Base-by-base conservation (phyloP, 1,140 invertebrate species). In the Alviniconcha marisindica region DNA sequence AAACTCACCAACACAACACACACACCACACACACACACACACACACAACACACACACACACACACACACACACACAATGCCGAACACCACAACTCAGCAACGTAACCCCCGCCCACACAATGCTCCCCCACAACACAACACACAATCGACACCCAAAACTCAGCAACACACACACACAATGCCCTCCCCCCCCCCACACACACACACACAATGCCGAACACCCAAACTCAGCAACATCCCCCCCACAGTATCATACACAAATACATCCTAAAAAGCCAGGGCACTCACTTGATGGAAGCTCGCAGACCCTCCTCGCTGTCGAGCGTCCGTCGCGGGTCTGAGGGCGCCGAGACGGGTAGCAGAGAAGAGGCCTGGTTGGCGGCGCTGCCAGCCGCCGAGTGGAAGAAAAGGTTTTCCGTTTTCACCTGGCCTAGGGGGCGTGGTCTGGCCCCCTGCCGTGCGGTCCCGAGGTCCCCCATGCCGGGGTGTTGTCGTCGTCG, bases 351-450 rank as follows among this genome's bases (percentile, higher is more conserved):
- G 60, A 63, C 60, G 60, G 24, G 60, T n/a, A n/a, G 60, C 21
- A 7, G 24, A n/a, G 60, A 24, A 4, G 60, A 10, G 7, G 31
- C 1, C 31, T 38, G 36, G 71, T 18, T 74, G 38, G 24, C 71
- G 4, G 63, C 24, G 66, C 66, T 71, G 24, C 60, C 60, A n/a
- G n/a, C n/a, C n/a, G n/a, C n/a, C 60, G 60, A n/a, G 36, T 74
- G 36, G 71, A 74, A 74, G 21, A 18, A 21, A 18, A 74, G 71
- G 71, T 0, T 74, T 10, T 74, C 71, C 15, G 40, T 74, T 38
- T 74, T 74, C 40, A 74, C 71, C 71, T 74, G 71, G 2, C 71
- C 71, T 38, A 74, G 71, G 38, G 71, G 71, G 2, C 71, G 71
- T 36, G 71, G 71, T 10, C 28, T 74, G 71, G 15, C 21, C 14